These are phyloP conservation scores for Coranthus polyacanthus DNA, from an alignment of 2,797 vertebrate species.

Conservation along the genomic window DNA sequence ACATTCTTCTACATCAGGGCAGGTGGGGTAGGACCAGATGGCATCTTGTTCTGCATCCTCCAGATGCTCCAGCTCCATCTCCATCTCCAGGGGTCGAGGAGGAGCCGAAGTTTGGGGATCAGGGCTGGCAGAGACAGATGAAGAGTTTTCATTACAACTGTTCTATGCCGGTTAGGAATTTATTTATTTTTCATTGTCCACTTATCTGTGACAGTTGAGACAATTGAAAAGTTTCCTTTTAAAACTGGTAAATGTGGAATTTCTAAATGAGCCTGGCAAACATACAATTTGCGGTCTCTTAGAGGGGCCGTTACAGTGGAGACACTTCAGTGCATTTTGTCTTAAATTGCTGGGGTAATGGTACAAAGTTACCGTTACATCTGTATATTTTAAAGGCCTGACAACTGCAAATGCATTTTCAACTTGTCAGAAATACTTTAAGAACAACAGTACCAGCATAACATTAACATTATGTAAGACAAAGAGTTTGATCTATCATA, in stretches of 20 bases:
- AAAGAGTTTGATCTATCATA: neutral
- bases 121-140: conserved; percentile 67
- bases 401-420: neutral
- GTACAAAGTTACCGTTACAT: too few relatives aligned
- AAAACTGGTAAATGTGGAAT: too few relatives aligned
- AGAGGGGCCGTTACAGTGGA: too few relatives aligned
- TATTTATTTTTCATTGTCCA: too few relatives aligned
- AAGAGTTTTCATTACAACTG: neutral
- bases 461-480: neutral
- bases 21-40: conserved; percentile 92
- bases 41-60: conserved; percentile 83
- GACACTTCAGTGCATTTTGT: too few relatives aligned
- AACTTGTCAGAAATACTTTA: neutral
- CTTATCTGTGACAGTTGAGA: too few relatives aligned
- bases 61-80: conserved; percentile 81
- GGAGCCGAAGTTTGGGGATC: conserved; percentile 86
- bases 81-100: conserved; percentile 83
- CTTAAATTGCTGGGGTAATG: too few relatives aligned
- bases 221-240: too few relatives aligned
- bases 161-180: too few relatives aligned
- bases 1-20: conserved; percentile 95
- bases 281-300: too few relatives aligned
- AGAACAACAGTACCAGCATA: neutral
- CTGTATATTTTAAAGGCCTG: neutral
- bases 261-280: too few relatives aligned